Base-by-base conservation (phyloP, 2,113 vertebrate species). In the Elachura formosa region DNA sequence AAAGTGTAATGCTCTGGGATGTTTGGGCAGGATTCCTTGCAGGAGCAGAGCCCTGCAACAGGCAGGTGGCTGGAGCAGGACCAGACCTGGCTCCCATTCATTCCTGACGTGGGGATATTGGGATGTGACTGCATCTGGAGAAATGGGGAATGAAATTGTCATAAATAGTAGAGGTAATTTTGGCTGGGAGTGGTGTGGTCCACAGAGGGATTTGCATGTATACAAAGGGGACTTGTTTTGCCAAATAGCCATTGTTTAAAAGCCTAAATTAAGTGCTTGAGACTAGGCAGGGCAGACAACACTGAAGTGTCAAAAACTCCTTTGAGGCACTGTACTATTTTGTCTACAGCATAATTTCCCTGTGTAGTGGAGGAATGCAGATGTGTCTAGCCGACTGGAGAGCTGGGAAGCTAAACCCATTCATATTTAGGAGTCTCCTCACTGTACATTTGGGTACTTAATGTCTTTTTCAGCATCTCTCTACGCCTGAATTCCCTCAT, bases 1-100 rank as follows among this genome's bases (percentile, higher is more conserved):
- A 66, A 33, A 1, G 4, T 0, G 0, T 14, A 0, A 5, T 51
- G 23, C 36, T 84, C 46, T 58, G 4, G 48, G 21, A 22, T 28
- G 85, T 43, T 68, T 75, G 78, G 43, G 68, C 31, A 36, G 63
- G 45, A 68, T 24, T 34, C 41, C 81, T 24, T 40, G 51, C 13
- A 25, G 76, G 15, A 52, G 36, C 63, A 72, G 67, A 55, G 75
- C 21, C 52, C 56, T 72, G 45, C 26, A 19, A 63, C 1, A 6
- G 68, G 54, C 78, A 68, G 81, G 74, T 49, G 61, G 49, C 77
- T 68, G 56, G 41, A 91, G 67, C n/a, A 11, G 59, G 55, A 79
- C 19, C 62, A 84, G 40, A 45, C 21, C 52, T 68, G 84, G 40
- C 59, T 81, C 33, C 21, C 2, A 0, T 10, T 72, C 43, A 9